phyloP scores from a whole-genome alignment of 2,888 invertebrate species.

The Amiota communis region DNA sequence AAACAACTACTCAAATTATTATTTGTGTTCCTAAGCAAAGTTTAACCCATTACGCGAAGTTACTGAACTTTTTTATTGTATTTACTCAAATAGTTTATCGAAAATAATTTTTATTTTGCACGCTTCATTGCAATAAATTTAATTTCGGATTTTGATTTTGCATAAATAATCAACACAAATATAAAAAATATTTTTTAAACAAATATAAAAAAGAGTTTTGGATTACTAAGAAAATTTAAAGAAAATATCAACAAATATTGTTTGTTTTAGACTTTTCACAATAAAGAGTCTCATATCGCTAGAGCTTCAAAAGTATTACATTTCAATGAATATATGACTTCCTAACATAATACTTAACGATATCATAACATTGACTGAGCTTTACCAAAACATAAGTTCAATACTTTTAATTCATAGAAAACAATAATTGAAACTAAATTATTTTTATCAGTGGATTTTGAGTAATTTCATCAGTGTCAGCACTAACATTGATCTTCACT shows the following conservation, averaged over 20 bases:
- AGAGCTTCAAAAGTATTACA: neutral
- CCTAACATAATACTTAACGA: no score
- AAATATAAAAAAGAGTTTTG: neutral
- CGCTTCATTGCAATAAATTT: conserved; percentile 21
- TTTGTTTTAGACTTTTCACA: no score
- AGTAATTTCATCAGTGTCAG: no score
- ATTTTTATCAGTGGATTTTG: no score
- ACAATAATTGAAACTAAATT: no score
- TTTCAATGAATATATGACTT: no score
- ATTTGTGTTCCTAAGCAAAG: neutral
- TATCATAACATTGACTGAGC: neutral
- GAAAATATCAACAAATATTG: neutral
- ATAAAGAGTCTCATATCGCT: neutral
- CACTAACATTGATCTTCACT: no score
- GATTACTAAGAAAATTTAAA: neutral
- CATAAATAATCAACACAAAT: conserved; percentile 11
- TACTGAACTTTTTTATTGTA: neutral
- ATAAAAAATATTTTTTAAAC: conserved; percentile 15
- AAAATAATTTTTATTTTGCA: conserved; percentile 1
- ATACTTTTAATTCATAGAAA: no score
- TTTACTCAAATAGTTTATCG: neutral
- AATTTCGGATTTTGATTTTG: conserved; percentile 1
- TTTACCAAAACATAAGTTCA: neutral
- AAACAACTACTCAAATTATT: neutral
- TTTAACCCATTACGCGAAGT: no score